These are phyloP conservation scores for Bubalus kerabau DNA, from an alignment of 2,113 vertebrate species.

Conservation along the genomic window DNA sequence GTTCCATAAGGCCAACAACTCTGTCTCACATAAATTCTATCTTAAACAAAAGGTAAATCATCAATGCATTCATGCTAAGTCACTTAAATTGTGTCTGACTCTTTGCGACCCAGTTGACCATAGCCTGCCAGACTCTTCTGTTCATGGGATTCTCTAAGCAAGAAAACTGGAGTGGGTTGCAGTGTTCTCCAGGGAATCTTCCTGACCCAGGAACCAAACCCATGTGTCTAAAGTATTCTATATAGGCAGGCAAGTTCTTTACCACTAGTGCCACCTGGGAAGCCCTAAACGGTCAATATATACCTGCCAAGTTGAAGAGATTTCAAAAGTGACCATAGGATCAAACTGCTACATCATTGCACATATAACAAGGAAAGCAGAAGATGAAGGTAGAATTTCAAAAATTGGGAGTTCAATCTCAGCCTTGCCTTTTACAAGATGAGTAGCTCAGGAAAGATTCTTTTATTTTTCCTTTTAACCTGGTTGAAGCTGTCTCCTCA, in stretches of 20 bases:
- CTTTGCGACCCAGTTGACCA: accelerated
- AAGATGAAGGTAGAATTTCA: neutral
- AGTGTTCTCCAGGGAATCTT: neutral
- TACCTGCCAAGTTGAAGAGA: neutral
- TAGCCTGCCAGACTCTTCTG: neutral
- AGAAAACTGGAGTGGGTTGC: neutral
- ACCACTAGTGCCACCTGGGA: neutral
- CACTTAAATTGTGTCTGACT: neutral
- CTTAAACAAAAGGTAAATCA: neutral
- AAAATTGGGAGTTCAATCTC: neutral
- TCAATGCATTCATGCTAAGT: neutral
- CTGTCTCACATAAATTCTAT: neutral
- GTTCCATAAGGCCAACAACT: neutral
- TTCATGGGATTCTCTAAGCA: neutral
- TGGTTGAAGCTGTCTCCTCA: neutral
- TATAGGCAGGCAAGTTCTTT: neutral
- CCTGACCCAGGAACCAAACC: neutral
- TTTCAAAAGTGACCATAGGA: neutral
- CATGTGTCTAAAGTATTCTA: neutral
- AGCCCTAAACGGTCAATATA: neutral
- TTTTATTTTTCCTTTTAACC: neutral
- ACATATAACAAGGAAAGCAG: neutral
- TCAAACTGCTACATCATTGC: neutral
- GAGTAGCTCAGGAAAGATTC: neutral
- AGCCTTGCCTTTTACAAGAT: neutral